phyloP scores from a whole-genome alignment of 2,888 invertebrate species.

The Endomychus coccineus region DNA sequence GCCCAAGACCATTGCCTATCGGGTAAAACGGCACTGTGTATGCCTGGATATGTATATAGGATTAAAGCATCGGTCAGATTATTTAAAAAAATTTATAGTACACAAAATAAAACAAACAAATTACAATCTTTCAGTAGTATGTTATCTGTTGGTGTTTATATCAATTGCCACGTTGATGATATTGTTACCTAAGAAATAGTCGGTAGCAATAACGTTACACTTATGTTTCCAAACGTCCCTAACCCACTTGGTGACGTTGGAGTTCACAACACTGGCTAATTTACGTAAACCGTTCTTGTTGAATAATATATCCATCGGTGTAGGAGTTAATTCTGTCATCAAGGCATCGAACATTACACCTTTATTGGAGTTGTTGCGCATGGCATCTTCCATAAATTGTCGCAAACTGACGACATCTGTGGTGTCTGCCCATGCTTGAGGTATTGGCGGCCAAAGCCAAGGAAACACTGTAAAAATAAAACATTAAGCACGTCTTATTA shows the following conservation, averaged over 20 bases:
- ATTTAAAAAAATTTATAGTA: too few relatives aligned
- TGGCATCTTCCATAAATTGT: slow-evolving; percentile 43
- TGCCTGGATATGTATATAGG: too few relatives aligned
- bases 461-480: slow-evolving; percentile 32
- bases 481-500: too few relatives aligned
- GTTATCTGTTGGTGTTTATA: slow-evolving; percentile 25
- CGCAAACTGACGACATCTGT: slow-evolving; percentile 49
- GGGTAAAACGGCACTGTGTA: too few relatives aligned
- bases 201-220: slow-evolving; percentile 66
- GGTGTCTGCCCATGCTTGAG: slow-evolving; percentile 62
- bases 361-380: slow-evolving; percentile 27
- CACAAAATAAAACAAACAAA: too few relatives aligned
- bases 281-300: slow-evolving; percentile 54
- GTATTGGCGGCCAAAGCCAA: slow-evolving; percentile 52
- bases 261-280: slow-evolving; percentile 61
- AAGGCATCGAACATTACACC: slow-evolving; percentile 48
- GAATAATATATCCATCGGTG: slow-evolving; percentile 54
- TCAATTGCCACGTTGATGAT: slow-evolving; percentile 60
- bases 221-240: slow-evolving; percentile 57
- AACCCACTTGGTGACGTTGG: slow-evolving; percentile 62
- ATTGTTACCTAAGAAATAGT: slow-evolving; percentile 66
- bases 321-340: slow-evolving; percentile 69
- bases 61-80: too few relatives aligned
- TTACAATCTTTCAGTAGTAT: too few relatives aligned
- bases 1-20: too few relatives aligned